Evolutionary conservation across 1,140 invertebrate species (phyloP), one percentile per base, ranked within the genome.

Genomic region (Apis laboriosa): DNA sequence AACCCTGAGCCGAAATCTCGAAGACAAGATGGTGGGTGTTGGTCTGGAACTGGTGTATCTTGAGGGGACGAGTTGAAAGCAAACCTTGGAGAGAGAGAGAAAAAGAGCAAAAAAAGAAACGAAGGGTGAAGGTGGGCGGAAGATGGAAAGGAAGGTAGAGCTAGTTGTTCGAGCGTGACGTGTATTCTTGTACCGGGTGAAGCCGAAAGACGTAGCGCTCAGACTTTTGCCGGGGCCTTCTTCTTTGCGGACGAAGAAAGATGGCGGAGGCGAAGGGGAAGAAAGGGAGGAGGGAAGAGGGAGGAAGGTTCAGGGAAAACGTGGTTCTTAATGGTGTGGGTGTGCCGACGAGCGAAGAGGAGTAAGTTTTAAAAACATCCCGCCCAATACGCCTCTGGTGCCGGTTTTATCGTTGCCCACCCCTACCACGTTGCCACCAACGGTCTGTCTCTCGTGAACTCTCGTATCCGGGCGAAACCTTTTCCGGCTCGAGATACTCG

Each of bases 281-380:
- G 56, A 9, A 67, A 55, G 71, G 60, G 49, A 71, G 66, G 81
- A 72, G 34, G 28, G 68, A 75, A 58, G n/a, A 49, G 56, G 58
- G 19, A 58, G 64, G 67, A 67, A 81, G 67, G 80, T 77, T 80
- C 81, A 83, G 78, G 72, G 78, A 76, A 34, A 34, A 82, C 68
- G 76, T 63, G 80, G 51, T 79, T 84, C 74, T 86, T 90, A 90
- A 90, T 90, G 84, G 88, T 84, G 83, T 89, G 86, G 84, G 87
- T 86, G 87, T 89, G 85, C 61, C 75, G 76, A 75, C 81, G 76
- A 80, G 67, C 68, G 79, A 77, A 70, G 74, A 70, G 86, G 78
- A 90, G 84, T 73, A 85, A 92, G 88, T 90, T 92, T 90, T 91
- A 87, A 92, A 90, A 91, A 91, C 90, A 91, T 84, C 77, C 87